Percentiles rank a stretch among this genome's conserved stretches.
Conservation (phyloP, 2,113 vertebrate species). For the Thunnus thynnus region DNA sequence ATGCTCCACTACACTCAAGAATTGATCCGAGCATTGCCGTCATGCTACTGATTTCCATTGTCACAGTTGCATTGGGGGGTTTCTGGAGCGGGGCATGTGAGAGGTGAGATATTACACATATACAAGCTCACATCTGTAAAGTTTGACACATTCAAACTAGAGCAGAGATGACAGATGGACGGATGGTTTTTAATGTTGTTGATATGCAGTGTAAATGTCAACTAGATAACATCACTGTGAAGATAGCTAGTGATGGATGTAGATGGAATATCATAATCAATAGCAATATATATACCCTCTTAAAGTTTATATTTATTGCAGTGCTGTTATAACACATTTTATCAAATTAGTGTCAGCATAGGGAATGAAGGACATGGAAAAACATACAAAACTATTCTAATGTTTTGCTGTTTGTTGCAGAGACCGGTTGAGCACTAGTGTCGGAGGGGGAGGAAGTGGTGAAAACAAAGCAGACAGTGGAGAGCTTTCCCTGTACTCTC, state of each 20-base stretch:
- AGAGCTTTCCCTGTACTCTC: conserved; percentile 86
- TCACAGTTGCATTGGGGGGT: conserved; percentile 91
- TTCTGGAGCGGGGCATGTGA: conserved; percentile 94
- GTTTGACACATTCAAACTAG: background rate
- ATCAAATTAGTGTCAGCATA: background rate
- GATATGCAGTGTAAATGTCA: background rate
- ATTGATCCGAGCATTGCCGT: conserved; percentile 91
- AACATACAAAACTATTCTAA: background rate
- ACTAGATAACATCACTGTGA: background rate
- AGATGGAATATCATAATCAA: background rate
- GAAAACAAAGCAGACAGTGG: conserved; percentile 72
- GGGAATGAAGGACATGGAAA: background rate
- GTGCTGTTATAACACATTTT: background rate
- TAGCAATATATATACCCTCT: background rate
- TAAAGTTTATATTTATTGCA: background rate
- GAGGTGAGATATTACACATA: conserved; percentile 64
- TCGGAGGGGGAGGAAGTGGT: conserved; percentile 60
- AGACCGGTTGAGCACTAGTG: conserved; percentile 80
- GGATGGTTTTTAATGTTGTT: background rate
- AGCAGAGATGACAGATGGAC: background rate
- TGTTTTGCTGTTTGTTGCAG: conserved; percentile 76
- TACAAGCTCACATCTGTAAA: background rate
- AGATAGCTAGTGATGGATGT: background rate
- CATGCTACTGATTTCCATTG: conserved; percentile 92
- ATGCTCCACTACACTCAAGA: conserved; percentile 83